phyloP scores from a whole-genome alignment of 2,113 vertebrate species.

The Peromyscus leucopus region DNA sequence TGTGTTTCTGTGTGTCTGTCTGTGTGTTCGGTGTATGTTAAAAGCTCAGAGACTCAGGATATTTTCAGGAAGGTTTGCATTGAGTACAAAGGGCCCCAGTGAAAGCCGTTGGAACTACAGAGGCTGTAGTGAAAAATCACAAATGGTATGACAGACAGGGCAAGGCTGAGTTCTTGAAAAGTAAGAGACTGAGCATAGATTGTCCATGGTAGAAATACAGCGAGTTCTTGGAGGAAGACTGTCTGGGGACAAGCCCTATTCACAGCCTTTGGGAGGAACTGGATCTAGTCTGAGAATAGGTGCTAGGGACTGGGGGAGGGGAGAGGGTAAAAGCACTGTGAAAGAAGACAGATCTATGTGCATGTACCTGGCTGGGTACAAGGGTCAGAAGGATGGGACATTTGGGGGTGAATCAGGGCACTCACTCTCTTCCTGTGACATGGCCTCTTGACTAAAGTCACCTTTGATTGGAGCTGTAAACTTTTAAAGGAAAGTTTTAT shows the following conservation, averaged over 20 bases:
- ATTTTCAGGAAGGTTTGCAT: background rate
- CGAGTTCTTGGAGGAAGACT: accelerated
- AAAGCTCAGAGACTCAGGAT: background rate
- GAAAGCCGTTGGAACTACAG: background rate
- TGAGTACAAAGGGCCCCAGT: background rate
- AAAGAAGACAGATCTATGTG: background rate
- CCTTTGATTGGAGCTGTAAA: background rate
- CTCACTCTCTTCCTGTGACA: background rate
- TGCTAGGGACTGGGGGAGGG: background rate
- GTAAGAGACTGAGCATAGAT: background rate
- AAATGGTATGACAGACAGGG: accelerated
- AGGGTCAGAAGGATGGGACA: background rate
- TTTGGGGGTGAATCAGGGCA: background rate
- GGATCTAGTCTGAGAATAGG: background rate
- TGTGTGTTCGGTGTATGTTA: background rate
- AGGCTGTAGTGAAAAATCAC: background rate
- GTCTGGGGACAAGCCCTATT: background rate
- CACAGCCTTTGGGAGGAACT: background rate
- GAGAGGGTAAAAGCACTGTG: accelerated
- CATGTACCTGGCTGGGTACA: too few relatives aligned
- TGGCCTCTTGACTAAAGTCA: background rate
- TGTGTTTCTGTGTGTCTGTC: background rate
- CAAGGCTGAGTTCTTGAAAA: background rate
- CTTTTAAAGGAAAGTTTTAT: background rate
- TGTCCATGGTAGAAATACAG: accelerated